A percentile compares a stretch with the other conserved stretches of the same genome.
phyloP scores from a whole-genome alignment of 2,113 vertebrate genomes.

The Syngnathus typhle region DNA sequence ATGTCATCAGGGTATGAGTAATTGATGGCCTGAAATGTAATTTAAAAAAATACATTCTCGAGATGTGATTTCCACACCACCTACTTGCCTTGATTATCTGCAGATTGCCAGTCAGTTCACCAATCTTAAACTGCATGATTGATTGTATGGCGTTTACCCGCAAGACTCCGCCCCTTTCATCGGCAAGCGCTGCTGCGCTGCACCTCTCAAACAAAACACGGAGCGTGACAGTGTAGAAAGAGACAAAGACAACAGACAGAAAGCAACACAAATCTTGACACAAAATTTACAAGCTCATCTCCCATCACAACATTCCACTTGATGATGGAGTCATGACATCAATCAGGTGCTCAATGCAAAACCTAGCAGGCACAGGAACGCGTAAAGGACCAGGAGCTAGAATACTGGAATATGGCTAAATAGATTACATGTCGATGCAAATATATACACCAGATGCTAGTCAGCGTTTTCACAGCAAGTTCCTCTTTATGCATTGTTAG shows the following conservation, averaged over 20 bases:
- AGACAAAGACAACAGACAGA: conserved; percentile 66
- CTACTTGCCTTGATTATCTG: conserved; percentile 51
- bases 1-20: neutral
- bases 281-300: conserved; percentile 55
- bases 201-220: conserved; percentile 34
- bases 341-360: conserved; percentile 66
- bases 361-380: conserved; percentile 68
- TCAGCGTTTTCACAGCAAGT: conserved; percentile 65
- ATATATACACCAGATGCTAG: conserved; percentile 73
- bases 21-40: conserved; percentile 16
- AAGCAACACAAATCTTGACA: conserved; percentile 62
- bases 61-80: conserved; percentile 56
- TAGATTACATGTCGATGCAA: conserved; percentile 67
- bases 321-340: conserved; percentile 59
- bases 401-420: conserved; percentile 76
- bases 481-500: conserved; percentile 59
- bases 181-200: conserved; percentile 49
- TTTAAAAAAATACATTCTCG: conserved; percentile 68
- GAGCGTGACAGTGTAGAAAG: conserved; percentile 63
- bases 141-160: conserved; percentile 27
- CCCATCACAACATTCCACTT: conserved; percentile 63
- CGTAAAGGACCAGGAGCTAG: conserved; percentile 63
- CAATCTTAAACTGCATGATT: conserved; percentile 43
- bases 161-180: conserved; percentile 28
- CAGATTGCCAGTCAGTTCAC: conserved; percentile 32